phyloP scores from a whole-genome alignment of 2,113 vertebrate genomes.

The Paratilapia polleni region DNA sequence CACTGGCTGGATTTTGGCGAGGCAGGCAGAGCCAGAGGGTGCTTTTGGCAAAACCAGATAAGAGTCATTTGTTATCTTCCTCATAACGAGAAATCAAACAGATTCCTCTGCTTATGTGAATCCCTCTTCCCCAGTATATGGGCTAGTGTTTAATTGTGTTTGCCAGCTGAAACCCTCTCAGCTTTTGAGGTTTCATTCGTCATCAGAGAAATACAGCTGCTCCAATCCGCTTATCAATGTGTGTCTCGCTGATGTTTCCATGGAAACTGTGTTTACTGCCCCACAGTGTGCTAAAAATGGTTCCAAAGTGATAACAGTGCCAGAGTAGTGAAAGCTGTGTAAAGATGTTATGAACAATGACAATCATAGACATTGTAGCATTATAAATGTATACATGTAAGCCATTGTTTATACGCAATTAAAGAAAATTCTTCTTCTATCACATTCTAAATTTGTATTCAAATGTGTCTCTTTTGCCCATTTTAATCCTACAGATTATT shows the following conservation, averaged over 20 bases:
- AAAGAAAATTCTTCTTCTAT: background rate
- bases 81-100: conserved; percentile 71
- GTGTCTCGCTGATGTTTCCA: conserved; percentile 78
- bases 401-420: background rate
- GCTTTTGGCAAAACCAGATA: conserved; percentile 59
- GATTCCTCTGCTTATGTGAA: conserved; percentile 59
- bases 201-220: conserved; percentile 77
- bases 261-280: conserved; percentile 84
- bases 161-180: conserved; percentile 66
- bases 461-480: background rate
- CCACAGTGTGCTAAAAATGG: conserved; percentile 79
- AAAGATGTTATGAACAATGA: conserved; percentile 56
- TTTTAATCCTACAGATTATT: conserved; percentile 1
- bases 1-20: background rate
- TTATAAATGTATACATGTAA: background rate
- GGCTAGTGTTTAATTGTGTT: conserved; percentile 72
- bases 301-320: conserved; percentile 72
- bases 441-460: background rate
- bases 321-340: conserved; percentile 49
- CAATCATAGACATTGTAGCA: conserved; percentile 50
- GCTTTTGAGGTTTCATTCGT: conserved; percentile 76
- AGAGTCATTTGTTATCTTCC: conserved; percentile 68
- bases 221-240: conserved; percentile 82
- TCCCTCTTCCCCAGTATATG: conserved; percentile 46
- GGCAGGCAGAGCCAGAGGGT: conserved; percentile 11